These are phyloP conservation scores for Plestiodon gilberti DNA, from an alignment of 2,113 vertebrate genomes.

Conservation along the genomic window DNA sequence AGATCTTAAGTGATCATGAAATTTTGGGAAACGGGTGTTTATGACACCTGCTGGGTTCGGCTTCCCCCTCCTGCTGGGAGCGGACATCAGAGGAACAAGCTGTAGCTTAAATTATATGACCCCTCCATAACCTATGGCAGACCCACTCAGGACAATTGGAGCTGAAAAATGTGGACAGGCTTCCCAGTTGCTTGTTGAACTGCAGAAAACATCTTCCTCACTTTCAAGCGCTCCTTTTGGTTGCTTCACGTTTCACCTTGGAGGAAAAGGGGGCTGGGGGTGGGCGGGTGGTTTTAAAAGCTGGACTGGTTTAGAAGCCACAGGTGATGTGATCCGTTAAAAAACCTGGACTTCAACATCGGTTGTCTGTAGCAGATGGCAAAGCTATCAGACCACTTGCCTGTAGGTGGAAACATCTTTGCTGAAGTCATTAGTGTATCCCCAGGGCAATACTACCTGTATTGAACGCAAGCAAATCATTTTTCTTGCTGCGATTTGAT, in stretches of 20 bases:
- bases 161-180: conserved; percentile 35
- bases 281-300: conserved; percentile 6
- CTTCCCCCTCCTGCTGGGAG: conserved; percentile 68
- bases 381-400: conserved; percentile 77
- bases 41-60: conserved; percentile 68
- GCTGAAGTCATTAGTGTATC: conserved; percentile 77
- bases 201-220: conserved; percentile 15
- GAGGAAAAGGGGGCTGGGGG: neutral
- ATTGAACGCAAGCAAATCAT: conserved; percentile 72
- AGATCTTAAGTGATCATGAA: conserved; percentile 69
- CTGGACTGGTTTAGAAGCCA: conserved; percentile 62
- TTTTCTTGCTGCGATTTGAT: conserved; percentile 76
- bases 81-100: conserved; percentile 52
- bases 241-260: conserved; percentile 47
- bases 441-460: conserved; percentile 75
- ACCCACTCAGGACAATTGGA: conserved; percentile 42
- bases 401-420: conserved; percentile 80
- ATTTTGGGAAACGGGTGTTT: conserved; percentile 69
- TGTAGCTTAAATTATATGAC: conserved; percentile 59
- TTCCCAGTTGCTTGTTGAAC: conserved; percentile 43
- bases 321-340: conserved; percentile 70
- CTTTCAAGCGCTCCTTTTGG: conserved; percentile 48
- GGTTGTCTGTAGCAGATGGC: conserved; percentile 78
- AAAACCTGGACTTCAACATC: conserved; percentile 54
- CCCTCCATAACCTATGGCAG: conserved; percentile 57